Base-by-base conservation (phyloP, 2,888 invertebrate genomes). In the Chelonus formosanus region DNA sequence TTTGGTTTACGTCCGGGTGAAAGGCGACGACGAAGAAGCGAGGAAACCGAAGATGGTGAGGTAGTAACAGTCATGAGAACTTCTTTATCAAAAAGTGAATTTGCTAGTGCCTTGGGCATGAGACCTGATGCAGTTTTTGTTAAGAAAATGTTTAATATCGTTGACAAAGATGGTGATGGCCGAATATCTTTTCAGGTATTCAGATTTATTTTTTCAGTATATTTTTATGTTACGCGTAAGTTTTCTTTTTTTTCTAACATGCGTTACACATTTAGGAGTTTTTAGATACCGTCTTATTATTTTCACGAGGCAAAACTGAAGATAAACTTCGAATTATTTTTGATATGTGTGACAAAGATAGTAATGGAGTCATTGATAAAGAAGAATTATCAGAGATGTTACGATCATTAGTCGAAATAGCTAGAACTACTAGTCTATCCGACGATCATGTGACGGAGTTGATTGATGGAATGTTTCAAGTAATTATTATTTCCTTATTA, bases 301-400 rank as follows among this genome's bases (percentile, higher is more conserved):
- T 97, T 81, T 95, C 96, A 0, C 90, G 94, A 0, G 97, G 96
- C 4, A 94, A 94, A 75, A 96, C 96, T 0, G 96, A 96, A 76
- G 96, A 96, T 79, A 97, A 97, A 78, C 86, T 97, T 44, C 88
- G 96, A 4, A 96, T 97, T 43, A 95, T 98, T 72, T 97, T 97
- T 80, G 96, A 97, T 83, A 97, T 98, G 97, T 97, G 97, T 78
- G 97, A 97, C 80, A 94, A 96, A 75, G 95, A 97, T 80, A 90
- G 95, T 10, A 96, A 96, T 76, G 96, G 97, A 0, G 94, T 95
- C 0, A 97, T 97, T 66, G 96, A 97, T 79, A 96, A 97, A 78
- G 92, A 90, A 2, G 97, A 97, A 80, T 86, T 98, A 31, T 95
- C 94, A 32, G 96, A 96, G 83, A 96, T 98, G 94, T 86, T 98